Evolutionary conservation across 2,888 invertebrate species (phyloP), one percentile per base, ranked within the genome.

Genomic region (Alcis repandata): DNA sequence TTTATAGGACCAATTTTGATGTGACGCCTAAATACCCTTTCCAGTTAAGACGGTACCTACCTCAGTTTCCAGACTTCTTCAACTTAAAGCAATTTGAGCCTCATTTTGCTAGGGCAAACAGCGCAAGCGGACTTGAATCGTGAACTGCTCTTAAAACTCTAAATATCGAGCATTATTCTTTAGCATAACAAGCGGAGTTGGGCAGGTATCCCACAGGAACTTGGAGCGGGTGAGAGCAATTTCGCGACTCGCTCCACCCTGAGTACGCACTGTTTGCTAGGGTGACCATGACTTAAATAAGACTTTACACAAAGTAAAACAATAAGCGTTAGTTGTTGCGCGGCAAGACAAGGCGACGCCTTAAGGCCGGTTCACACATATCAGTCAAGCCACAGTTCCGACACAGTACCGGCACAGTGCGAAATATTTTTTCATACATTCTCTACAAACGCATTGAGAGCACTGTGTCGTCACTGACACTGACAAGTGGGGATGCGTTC

Each of bases 181-280:
- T 67, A 58, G 74, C 70, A 79, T 79, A 83, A 78, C 77, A 80
- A 80, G 79, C 74, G 62, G 72, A 83, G 76, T 77, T 76, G 20
- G 63, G 74, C 78, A 80, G 82, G 80, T 80, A 85, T 73, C 71
- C 79, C 77, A 60, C 75, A 77, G 77, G 72, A 82, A 79, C 79
- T 82, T 62, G 61, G 71, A 82, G 80, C 76, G 68, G 67, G 72
- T 78, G 79, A 81, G 82, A 85, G 83, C 81, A 86, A 87, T 87
- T 89, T 86, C 74, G 79, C 79, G 80, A 88, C 85, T 83, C 85
- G 85, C 82, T 84, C 78, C 78, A 82, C 78, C 80, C 27, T 27
- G 82, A 85, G 83, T 87, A 85, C 84, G 84, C 79, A 87, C 77
- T 71, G 78, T 73, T 83, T 76, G 73, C 19, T 45, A 49, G 48